A percentile compares a stretch with the other conserved stretches of the same genome.
phyloP scores from a whole-genome alignment of 2,113 vertebrate genomes.

The Coreoperca whiteheadi region DNA sequence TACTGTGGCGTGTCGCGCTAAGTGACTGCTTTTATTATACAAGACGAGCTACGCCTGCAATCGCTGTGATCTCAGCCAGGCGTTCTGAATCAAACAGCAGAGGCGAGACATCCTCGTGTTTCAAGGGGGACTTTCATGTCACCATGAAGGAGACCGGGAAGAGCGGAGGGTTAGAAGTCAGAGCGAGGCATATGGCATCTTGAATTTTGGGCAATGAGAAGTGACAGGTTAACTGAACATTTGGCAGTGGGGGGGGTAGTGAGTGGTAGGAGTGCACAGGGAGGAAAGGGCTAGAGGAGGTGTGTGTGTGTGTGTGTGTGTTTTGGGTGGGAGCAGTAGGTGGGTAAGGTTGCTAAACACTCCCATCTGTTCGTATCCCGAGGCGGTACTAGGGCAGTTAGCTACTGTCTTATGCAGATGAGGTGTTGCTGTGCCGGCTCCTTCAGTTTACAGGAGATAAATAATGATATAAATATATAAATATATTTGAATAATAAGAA shows the following conservation, averaged over 20 bases:
- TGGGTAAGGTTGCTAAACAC: constrained; percentile 87
- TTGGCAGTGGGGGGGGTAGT: constrained; percentile 76
- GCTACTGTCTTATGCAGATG: constrained; percentile 91
- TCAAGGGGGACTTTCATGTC: constrained; percentile 81
- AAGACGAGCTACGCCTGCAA: constrained; percentile 59
- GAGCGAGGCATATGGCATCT: constrained; percentile 89
- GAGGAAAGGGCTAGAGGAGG: constrained; percentile 35
- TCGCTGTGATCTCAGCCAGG: constrained; percentile 75
- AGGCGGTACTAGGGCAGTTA: constrained; percentile 84
- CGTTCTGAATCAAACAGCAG: constrained; percentile 70
- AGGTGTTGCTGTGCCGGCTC: constrained; percentile 84
- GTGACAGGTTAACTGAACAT: constrained; percentile 88
- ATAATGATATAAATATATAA: constrained; percentile 69
- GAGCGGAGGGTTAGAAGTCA: constrained; percentile 76
- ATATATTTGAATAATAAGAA: constrained; percentile 75
- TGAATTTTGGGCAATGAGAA: constrained; percentile 86
- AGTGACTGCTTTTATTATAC: constrained; percentile 72
- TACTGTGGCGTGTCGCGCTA: constrained; percentile 41
- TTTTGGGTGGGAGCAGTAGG: constrained; percentile 60
- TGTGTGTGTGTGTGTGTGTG: constrained; percentile 47
- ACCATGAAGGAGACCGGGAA: constrained; percentile 65
- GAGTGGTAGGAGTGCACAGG: constrained; percentile 22
- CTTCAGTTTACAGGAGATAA: constrained; percentile 86
- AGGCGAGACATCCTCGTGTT: constrained; percentile 61
- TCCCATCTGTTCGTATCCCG: constrained; percentile 90